Evolutionary conservation across 2,113 vertebrate species (phyloP), one percentile per base, ranked within the genome.

Genomic region (Tapirus terrestris): DNA sequence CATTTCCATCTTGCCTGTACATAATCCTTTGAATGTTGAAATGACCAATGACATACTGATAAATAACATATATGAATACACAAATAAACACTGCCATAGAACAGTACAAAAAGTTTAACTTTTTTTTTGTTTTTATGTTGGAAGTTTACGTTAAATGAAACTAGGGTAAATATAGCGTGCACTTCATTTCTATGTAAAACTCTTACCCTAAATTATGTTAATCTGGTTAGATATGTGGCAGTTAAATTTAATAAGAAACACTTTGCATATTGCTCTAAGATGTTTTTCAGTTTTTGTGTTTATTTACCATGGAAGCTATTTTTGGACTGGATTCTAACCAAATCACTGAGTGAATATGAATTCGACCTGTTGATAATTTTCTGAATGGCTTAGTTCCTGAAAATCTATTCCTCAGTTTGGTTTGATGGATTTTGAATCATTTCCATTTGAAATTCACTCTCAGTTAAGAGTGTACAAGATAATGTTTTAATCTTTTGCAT

Each of bases 361-460:
- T 76, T 70, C 65, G 65, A 89, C 25, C 11, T 70, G 8, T 31
- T 21, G 17, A 14, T 58, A 77, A 39, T 2, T 85, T 53, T 70
- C 9, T 58, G 5, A 20, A 60, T 70, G 43, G 53, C 45, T 27
- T n/a, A 1, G 23, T 90, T 94, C 14, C 65, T 80, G 29, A 80
- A 96, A 96, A 81, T 92, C 45, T 68, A 36, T 77, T 95, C 89
- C 23, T 83, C n/a, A 8, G 11, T 85, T 80, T 91, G 27, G 76
- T 39, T 77, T 84, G 10, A 65, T 89, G 21, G 45, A 36, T 8
- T 88, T 81, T 88, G 45, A 97, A 45, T 73, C 1, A 53, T 86
- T 94, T 81, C 39, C 80, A 76, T 85, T 65, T 96, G 29, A 91
- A 84, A 79, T 86, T 72, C 6, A 48, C 11, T 68, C 25, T 96